phyloP scores from a whole-genome alignment of 92 coral and sea anemone genomes.

The Porites cylindrica region DNA sequence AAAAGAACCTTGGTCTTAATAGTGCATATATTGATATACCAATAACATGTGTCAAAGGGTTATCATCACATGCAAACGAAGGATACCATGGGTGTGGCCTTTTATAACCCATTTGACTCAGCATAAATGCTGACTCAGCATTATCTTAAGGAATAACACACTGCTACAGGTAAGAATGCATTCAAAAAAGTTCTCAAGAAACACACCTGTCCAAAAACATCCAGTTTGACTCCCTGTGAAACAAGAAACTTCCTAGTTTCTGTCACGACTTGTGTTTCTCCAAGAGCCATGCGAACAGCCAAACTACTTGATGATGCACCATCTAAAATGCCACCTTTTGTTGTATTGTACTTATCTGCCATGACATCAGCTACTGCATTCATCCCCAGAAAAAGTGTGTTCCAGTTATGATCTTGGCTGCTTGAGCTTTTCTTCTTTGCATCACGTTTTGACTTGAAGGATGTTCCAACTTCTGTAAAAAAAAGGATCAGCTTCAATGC shows the following conservation, averaged over 20 bases:
- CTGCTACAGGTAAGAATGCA: not conserved
- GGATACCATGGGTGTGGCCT: too few species aligned
- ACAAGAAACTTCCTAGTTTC: slow-evolving; percentile 95
- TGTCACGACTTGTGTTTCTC: slow-evolving; percentile 98
- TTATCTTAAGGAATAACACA: not conserved
- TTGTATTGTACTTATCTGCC: slow-evolving; percentile 96
- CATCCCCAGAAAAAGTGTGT: slow-evolving; percentile 90
- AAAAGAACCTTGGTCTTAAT: too few species aligned
- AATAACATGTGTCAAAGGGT: too few species aligned
- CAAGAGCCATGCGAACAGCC: slow-evolving; percentile 98
- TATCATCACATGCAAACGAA: too few species aligned
- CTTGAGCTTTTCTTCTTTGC: slow-evolving; percentile 80
- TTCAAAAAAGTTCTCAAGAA: too few species aligned
- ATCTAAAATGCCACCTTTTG: slow-evolving; percentile 88
- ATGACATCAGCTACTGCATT: slow-evolving; percentile 98
- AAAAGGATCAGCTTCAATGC: not conserved
- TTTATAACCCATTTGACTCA: not conserved
- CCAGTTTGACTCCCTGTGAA: slow-evolving; percentile 90
- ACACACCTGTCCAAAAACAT: slow-evolving; percentile 97
- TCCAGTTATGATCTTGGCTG: slow-evolving; percentile 96
- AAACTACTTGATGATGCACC: slow-evolving; percentile 90
- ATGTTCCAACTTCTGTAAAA: slow-evolving; percentile 31
- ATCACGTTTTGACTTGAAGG: slow-evolving; percentile 86
- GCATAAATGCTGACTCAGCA: not conserved
- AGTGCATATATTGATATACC: too few species aligned